Percentiles rank a stretch among this genome's conserved stretches.
Conservation (phyloP, 2,113 vertebrate species). For the Sporophila hypoxantha region DNA sequence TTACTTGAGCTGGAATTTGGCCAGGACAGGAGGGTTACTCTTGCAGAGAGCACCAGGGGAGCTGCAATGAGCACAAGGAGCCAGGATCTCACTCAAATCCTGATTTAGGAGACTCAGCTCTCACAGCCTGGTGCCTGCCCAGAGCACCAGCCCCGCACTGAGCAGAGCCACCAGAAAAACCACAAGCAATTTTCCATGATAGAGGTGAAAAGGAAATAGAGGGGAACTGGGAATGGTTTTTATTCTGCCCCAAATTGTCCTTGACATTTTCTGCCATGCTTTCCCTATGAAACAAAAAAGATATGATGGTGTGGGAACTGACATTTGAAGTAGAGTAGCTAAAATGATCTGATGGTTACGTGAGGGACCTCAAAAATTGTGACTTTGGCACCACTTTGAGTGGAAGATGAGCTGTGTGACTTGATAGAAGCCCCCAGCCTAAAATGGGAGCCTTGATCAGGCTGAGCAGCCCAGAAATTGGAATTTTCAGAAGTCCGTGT, state of each 20-base stretch:
- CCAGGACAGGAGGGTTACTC: slow-evolving; percentile 39
- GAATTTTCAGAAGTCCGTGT: slow-evolving; percentile 22
- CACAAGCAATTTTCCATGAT: not conserved
- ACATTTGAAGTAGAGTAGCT: not conserved
- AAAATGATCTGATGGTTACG: rapidly evolving
- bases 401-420: not conserved
- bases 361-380: not conserved
- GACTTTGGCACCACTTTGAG: not conserved
- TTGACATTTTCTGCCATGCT: not conserved
- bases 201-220: not conserved
- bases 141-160: not conserved
- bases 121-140: slow-evolving; percentile 1
- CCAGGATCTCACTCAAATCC: not conserved
- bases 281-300: not conserved
- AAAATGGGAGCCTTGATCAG: not conserved
- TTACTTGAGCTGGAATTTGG: slow-evolving; percentile 60
- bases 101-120: not conserved
- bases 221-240: not conserved
- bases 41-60: not conserved
- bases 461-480: not conserved
- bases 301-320: not conserved
- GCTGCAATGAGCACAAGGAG: not conserved
- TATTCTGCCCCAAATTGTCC: not conserved
- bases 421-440: not conserved
- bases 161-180: slow-evolving; percentile 13